Base-by-base conservation (phyloP, 2,113 vertebrate species). In the Orthonyx spaldingii region DNA sequence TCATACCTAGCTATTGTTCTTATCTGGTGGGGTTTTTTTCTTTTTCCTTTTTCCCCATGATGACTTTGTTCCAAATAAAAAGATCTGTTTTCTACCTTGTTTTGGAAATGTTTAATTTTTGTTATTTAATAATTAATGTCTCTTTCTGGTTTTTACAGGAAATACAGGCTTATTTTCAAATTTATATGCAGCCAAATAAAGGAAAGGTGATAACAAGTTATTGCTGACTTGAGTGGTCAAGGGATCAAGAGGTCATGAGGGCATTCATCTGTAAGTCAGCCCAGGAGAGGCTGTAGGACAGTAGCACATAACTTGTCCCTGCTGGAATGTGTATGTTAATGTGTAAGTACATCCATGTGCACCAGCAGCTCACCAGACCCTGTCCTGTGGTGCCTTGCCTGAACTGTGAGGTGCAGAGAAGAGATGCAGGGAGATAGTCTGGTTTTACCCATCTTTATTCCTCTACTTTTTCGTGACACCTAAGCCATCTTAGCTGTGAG, bases 21-120 rank as follows among this genome's bases (percentile, higher is more conserved):
- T 79, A 87, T 64, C 32, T 15, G 41, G 47, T 79, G 6, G 0
- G 9, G 21, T 33, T 24, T 39, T 60, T 57, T 17, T 9, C 6
- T 1, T n/a, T 59, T 63, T 6, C 37, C 17, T 8, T 87, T 78
- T 32, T 5, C 16, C 8, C 7, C 0, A 0, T 3, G 1, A 84
- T 86, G 13, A 55, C 93, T 94, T 92, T 90, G 37, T 95, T 91
- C 77, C 77, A 86, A 97, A 97, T 96, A 97, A 97, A 96, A 86
- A 90, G 30, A 84, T 65, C 46, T 70, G 79, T 91, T 97, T 97
- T 96, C 65, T 97, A 97, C 66, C 61, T 75, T 89, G 49, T 53
- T 86, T 83, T 11, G 6, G 42, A 83, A 64, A 52, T 55, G 16
- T 53, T 55, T 55, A 69, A 46, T 10, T 71, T 87, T 39, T 91